Base-by-base conservation (phyloP, 1,140 invertebrate genomes). In the Artemia franciscana region DNA sequence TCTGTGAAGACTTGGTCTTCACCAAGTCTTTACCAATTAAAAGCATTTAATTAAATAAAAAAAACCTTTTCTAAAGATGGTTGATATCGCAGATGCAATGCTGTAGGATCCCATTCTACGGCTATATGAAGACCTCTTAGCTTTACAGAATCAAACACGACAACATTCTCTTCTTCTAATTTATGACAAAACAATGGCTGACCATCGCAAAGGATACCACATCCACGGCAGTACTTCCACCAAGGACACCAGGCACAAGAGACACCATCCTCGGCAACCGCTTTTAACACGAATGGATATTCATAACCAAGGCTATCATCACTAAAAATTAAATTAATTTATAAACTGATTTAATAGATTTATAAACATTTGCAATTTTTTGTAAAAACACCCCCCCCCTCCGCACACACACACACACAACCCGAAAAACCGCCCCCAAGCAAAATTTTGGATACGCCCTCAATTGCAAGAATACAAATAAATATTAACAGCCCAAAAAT, bases 21-120 rank as follows among this genome's bases (percentile, higher is more conserved):
- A 25, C 4, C n/a, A 30, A n/a, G n/a, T n/a, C n/a, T n/a, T n/a
- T n/a, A n/a, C n/a, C n/a, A n/a, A n/a, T n/a, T n/a, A n/a, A n/a
- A n/a, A n/a, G n/a, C n/a, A n/a, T n/a, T n/a, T n/a, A n/a, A n/a
- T n/a, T n/a, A n/a, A n/a, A n/a, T n/a, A n/a, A n/a, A n/a, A n/a
- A n/a, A n/a, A n/a, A 86, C 85, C 73, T 79, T 81, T 73, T 90
- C 87, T 67, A 85, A 76, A 51, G 81, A 82, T 65, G 82, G 81
- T 73, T 91, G 86, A 74, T 91, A 92, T 39, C 88, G 77, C 61
- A 92, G 78, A 76, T 91, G 88, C 65, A 91, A 73, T 60, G 88
- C 88, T 15, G 88, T 90, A 61, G 86, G 87, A 71, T 91, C 87
- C 89, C 89, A 91, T 73, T 90, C 86, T 26, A 88, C 82, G 39